Base-by-base conservation (phyloP, 2,888 invertebrate species). In the Maniola hyperantus region DNA sequence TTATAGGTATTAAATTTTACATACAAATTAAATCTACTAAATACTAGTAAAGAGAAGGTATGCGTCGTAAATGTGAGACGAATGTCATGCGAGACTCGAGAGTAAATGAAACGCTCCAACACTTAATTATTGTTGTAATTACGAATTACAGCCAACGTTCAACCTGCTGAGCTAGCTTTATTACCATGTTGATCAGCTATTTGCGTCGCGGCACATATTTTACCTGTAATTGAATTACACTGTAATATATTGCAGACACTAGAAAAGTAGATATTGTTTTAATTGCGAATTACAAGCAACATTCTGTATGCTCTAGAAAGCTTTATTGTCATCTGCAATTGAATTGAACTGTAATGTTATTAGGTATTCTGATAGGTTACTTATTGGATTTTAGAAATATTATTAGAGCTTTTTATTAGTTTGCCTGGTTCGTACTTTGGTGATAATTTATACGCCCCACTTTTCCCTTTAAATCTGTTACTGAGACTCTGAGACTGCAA, bases 181-280 rank as follows among this genome's bases (percentile, higher is more conserved):
- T 20, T 7, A 42, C 20, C 11, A 42, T 20, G 57, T 57, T 20
- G 57, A 57, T 42, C 64, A 46, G 67, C 39, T 34, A 53, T 15
- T 42, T 36, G 36, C 20, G 55, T 55, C 48, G 54, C 50, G 13
- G 42, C 20, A 57, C 20, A 57, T 42, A 57, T 11, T 57, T 57
- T 20, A 42, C 57, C 57, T 57, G 57, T 57, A 57, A 57, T 57
- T 62, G 18, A 48, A 48, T 48, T 48, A 48, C n/a, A 8, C 48
- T 48, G 48, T 18, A 48, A 18, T 48, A 8, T 48, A 48, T 18
- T 48, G 1, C 48, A 48, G 15, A 48, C 48, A 18, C 48, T 15
- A 15, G 46, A 46, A 46, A 46, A n/a, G n/a, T 46, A 46, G 15
- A 13, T 18, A 48, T 48, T 48, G 6, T 18, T n/a, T 15, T 18